Evolutionary conservation across 2,888 invertebrate genomes (phyloP), one percentile per base, ranked within the genome.

Genomic region (Epinotia nisella): DNA sequence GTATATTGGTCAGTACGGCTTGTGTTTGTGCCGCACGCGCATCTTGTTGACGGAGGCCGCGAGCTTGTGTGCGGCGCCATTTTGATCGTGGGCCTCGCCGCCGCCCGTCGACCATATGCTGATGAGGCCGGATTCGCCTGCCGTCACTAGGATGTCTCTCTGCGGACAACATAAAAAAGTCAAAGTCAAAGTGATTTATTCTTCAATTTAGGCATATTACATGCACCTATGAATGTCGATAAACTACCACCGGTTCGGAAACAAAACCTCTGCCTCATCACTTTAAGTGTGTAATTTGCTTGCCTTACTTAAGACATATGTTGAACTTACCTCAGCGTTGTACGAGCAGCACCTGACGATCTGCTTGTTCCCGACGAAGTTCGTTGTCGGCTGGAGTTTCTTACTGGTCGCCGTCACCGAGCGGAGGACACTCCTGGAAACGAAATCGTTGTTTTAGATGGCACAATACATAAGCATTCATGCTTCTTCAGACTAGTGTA

Each of bases 51-150:
- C 17, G 15, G 61, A 74, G 17, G 71, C 45, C 39, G 79, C 19
- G 1, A 84, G 78, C 70, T 80, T 84, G 49, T 72, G 70, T 17
- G 78, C 39, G 9, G 67, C 39, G 45, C 58, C 35, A 7, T 60
- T 51, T 0, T 51, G 51, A 4, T 64, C 76, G 58, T 2, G 62
- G 11, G 60, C 76, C 10, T 61, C 75, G 39, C 17, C n/a, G 2
- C 60, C 76, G 41, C 59, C 2, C 29, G 74, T 60, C 53, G 90
- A 89, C 97, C 97, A 97, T 56, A 96, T 87, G 80, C 95, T 95
- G 13, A 97, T 80, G 56, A 95, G 87, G 15, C 96, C 96, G n/a
- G 94, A 87, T 90, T 97, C 97, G 3, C 97, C 97, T 21, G 95
- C 95, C 11, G 96, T 97, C 75, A 97, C 84, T 61, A 97, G 85